Base-by-base conservation (phyloP, 1,140 invertebrate species). In the Andricus grossulariae region DNA sequence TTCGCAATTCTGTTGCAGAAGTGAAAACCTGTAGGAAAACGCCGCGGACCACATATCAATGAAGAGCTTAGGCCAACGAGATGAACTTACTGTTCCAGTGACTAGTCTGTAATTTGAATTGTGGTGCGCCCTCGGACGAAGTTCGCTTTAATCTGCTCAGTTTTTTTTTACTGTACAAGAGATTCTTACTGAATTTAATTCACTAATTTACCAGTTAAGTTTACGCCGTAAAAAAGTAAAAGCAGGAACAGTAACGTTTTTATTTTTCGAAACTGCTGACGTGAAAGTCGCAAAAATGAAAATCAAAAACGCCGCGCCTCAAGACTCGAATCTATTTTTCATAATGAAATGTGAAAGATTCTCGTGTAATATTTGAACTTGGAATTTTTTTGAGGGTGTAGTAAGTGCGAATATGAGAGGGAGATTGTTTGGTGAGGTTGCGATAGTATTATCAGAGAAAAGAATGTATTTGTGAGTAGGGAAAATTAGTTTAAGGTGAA, bases 31-130 rank as follows among this genome's bases (percentile, higher is more conserved):
- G 76, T 91, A 90, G 86, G 88, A 79, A 82, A 84, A 86, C 82
- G 86, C 88, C 70, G 87, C 84, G 84, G 84, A 89, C 85, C 84
- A 86, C 84, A 87, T 87, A 88, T 88, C 86, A 85, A 84, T 88
- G 86, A 84, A 76, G 74, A 85, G 83, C 80, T 80, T 87, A 71
- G 81, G 84, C 79, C 72, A 83, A 79, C 76, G 60, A 70, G 78
- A 84, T 77, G 71, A 85, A 74, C 77, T 71, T 76, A 72, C 80
- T 73, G 76, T 87, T 88, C 84, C 76, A 80, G 81, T 90, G 80
- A 89, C 88, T 84, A 89, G 86, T 80, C 83, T 88, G 80, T 87
- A 81, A 88, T 60, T 45, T 45, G 39, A 66, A 66, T 16, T 87
- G 88, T 88, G 86, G 86, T 87, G 72, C 84, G 87, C 86, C 81